A percentile compares a stretch with the other conserved stretches of the same genome.
Evolutionary conservation across 2,113 vertebrate genomes (phyloP).

Genomic region (Paramisgurnus dabryanus): DNA sequence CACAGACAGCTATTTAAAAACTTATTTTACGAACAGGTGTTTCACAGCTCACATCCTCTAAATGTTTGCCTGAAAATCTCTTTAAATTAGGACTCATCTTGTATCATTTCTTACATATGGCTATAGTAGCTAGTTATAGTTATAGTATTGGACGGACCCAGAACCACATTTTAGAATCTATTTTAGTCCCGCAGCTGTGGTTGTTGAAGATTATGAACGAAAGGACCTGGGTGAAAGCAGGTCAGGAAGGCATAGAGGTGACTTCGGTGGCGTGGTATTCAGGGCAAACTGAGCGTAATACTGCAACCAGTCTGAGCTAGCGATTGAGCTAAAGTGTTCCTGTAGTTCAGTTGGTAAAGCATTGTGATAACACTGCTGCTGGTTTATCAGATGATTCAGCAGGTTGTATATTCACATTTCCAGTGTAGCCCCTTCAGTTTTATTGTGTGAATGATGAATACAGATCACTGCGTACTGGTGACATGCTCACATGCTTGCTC

Average conservation of each 20-base stretch:
- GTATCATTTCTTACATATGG: conserved; percentile 31
- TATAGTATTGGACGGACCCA: conserved; percentile 56
- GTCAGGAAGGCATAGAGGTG: conserved; percentile 61
- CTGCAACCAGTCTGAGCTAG: too few species aligned
- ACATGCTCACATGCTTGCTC: too few species aligned
- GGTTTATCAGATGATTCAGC: too few species aligned
- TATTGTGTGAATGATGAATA: too few species aligned
- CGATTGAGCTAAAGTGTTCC: too few species aligned
- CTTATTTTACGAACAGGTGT: too few species aligned
- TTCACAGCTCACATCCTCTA: not conserved
- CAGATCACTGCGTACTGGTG: too few species aligned
- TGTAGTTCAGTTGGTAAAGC: too few species aligned
- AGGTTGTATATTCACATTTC: too few species aligned
- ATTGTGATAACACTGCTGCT: too few species aligned
- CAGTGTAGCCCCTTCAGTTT: too few species aligned
- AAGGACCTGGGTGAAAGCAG: conserved; percentile 69
- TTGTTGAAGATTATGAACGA: conserved; percentile 63
- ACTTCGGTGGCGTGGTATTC: conserved; percentile 63
- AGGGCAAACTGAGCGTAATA: conserved; percentile 53
- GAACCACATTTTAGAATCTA: conserved; percentile 63
- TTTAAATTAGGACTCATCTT: not conserved
- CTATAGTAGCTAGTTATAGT: conserved; percentile 48
- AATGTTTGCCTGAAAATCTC: not conserved
- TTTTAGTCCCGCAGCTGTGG: conserved; percentile 72
- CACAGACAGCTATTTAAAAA: too few species aligned